These are phyloP conservation scores for Rhyacophila brunnea DNA, from an alignment of 1,140 invertebrate genomes.

Conservation along the genomic window DNA sequence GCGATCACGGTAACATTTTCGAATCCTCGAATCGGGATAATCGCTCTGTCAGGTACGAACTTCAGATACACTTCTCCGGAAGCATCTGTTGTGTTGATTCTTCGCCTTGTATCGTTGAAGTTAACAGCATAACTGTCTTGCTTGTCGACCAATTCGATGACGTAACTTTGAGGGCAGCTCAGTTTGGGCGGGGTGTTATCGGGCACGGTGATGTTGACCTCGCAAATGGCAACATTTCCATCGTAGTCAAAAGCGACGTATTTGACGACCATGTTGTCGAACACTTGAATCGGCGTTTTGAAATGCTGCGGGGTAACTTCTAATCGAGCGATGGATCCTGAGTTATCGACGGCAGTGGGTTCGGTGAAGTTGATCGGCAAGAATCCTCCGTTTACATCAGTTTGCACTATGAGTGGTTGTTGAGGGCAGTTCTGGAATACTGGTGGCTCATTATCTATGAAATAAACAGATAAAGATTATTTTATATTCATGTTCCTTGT, in stretches of 20 bases:
- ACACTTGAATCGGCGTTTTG: slow-evolving; percentile 83
- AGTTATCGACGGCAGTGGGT: slow-evolving; percentile 90
- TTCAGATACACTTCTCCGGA: slow-evolving; percentile 83
- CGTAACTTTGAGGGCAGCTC: slow-evolving; percentile 93
- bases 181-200: slow-evolving; percentile 92
- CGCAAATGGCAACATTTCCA: slow-evolving; percentile 95
- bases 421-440: slow-evolving; percentile 95
- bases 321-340: slow-evolving; percentile 86
- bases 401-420: slow-evolving; percentile 86
- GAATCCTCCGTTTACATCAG: slow-evolving; percentile 81
- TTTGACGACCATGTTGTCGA: slow-evolving; percentile 89
- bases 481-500: neutral
- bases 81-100: slow-evolving; percentile 85
- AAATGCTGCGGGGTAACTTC: slow-evolving; percentile 91
- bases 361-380: slow-evolving; percentile 90
- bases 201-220: slow-evolving; percentile 92
- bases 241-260: slow-evolving; percentile 96
- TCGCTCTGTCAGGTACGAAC: slow-evolving; percentile 82
- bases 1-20: slow-evolving; percentile 94
- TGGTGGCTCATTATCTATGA: slow-evolving; percentile 88
- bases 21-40: slow-evolving; percentile 86
- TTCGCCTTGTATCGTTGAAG: slow-evolving; percentile 85
- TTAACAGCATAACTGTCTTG: slow-evolving; percentile 89
- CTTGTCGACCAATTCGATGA: slow-evolving; percentile 86
- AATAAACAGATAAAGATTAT: slow-evolving; percentile 8